Percentiles rank a stretch among this genome's conserved stretches.
These are phyloP conservation scores for Eidolon dupreanum DNA, from an alignment of 2,797 vertebrate species.

Conservation along the genomic window DNA sequence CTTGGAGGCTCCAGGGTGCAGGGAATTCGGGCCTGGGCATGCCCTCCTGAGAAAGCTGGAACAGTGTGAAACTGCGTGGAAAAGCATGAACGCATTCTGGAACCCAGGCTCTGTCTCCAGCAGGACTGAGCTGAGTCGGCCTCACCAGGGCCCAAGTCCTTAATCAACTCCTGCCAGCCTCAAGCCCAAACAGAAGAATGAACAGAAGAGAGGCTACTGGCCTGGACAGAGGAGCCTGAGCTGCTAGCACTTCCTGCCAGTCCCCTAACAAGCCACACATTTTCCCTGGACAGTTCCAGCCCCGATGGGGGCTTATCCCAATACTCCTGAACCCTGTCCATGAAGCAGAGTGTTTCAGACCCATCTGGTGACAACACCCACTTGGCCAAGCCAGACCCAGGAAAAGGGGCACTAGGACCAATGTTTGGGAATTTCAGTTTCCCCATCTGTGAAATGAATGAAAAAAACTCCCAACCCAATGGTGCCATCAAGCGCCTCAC, in stretches of 20 bases:
- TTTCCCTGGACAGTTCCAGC: not conserved
- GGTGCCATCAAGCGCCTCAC: not conserved
- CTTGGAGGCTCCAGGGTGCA: not conserved
- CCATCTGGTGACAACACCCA: not conserved
- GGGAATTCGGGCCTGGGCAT: not conserved
- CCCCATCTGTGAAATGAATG: not conserved
- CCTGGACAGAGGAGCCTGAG: not conserved
- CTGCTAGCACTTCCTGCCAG: not conserved
- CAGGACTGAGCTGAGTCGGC: not conserved
- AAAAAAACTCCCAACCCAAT: not conserved
- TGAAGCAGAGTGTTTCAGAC: not conserved
- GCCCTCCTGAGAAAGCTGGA: not conserved
- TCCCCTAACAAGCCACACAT: not conserved
- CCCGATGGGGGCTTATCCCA: not conserved
- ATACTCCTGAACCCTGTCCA: fast-evolving
- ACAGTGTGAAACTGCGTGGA: not conserved
- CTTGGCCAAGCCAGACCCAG: not conserved
- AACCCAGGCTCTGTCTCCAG: not conserved
- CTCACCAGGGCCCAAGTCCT: not conserved
- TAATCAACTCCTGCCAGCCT: too few species aligned
- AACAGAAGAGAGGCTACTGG: not conserved
- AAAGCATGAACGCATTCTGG: not conserved
- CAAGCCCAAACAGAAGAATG: not conserved
- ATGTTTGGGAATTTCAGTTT: not conserved
- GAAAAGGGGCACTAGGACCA: not conserved